These are phyloP conservation scores for Zoanthus solanderi DNA, from an alignment of 92 coral and sea anemone species.

Conservation along the genomic window DNA sequence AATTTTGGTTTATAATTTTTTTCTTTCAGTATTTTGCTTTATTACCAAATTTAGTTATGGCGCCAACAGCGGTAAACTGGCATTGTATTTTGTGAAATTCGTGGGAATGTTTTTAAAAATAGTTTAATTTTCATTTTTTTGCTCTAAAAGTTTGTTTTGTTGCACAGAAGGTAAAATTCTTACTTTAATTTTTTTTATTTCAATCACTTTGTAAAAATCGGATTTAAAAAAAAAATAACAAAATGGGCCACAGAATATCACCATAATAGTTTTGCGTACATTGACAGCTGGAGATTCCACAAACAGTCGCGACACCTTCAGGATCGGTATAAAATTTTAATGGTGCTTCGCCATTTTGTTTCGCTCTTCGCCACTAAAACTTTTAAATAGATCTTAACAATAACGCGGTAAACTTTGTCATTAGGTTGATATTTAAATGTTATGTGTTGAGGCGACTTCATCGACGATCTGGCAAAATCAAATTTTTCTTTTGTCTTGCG, in stretches of 20 bases:
- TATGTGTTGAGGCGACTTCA: background rate
- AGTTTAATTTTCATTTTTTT: background rate
- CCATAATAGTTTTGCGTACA: slow-evolving; percentile 33
- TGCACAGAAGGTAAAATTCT: background rate
- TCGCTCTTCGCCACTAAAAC: slow-evolving; percentile 1
- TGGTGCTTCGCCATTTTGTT: slow-evolving; percentile 30
- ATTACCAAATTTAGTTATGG: background rate
- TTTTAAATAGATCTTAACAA: background rate
- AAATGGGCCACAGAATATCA: slow-evolving; percentile 20
- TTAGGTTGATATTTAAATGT: background rate
- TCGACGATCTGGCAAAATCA: background rate
- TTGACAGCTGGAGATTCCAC: slow-evolving; percentile 23
- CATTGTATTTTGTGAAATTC: background rate
- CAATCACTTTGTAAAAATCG: background rate
- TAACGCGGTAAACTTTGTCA: background rate
- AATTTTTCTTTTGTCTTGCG: slow-evolving; percentile 21
- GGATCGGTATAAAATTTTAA: slow-evolving; percentile 21
- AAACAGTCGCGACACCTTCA: slow-evolving; percentile 17
- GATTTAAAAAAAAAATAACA: background rate
- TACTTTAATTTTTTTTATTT: background rate
- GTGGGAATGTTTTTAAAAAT: background rate
- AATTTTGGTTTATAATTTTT: background rate
- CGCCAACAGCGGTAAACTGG: background rate
- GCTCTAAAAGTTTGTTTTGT: background rate
- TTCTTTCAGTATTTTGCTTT: background rate